A percentile compares a stretch with the other conserved stretches of the same genome.
Conservation (phyloP, 2,113 vertebrate species). For the Nibea coibor region DNA sequence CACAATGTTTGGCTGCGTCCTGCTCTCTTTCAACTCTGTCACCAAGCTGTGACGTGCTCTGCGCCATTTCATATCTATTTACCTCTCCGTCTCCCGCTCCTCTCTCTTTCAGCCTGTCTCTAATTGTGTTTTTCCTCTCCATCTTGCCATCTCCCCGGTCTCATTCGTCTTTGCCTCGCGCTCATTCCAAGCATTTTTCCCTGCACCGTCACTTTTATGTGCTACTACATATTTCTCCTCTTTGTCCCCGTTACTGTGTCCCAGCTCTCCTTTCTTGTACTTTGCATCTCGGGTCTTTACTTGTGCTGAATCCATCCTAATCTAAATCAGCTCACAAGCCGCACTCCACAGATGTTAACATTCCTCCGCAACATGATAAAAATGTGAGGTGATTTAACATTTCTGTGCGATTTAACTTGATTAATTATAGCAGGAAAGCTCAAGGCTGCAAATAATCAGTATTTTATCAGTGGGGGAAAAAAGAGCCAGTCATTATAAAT, state of each 20-base stretch:
- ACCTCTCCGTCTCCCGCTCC: conserved; percentile 40
- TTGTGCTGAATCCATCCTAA: conserved; percentile 29
- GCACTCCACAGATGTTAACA: neutral
- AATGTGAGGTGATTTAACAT: conserved; percentile 49
- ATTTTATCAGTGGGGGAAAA: conserved; percentile 24
- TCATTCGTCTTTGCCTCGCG: conserved; percentile 33
- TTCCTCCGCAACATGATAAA: conserved; percentile 3
- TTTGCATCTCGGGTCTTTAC: conserved; percentile 38
- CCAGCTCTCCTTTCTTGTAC: conserved; percentile 34
- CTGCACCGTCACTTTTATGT: conserved; percentile 35
- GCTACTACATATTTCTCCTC: conserved; percentile 27
- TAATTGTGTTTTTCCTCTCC: conserved; percentile 62
- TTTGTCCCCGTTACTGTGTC: conserved; percentile 47
- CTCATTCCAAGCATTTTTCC: conserved; percentile 47
- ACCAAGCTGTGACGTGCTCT: conserved; percentile 46
- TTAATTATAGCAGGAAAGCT: conserved; percentile 37
- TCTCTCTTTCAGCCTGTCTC: conserved; percentile 41
- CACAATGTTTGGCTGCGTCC: conserved; percentile 56
- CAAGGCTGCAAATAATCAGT: conserved; percentile 48
- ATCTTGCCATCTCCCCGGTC: conserved; percentile 33
- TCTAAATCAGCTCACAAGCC: conserved; percentile 38
- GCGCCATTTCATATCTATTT: conserved; percentile 59
- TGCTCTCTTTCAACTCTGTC: conserved; percentile 56
- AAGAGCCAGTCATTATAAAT: conserved; percentile 43
- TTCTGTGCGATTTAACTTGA: conserved; percentile 46